Percentiles rank a stretch among this genome's conserved stretches.
phyloP scores from a whole-genome alignment of 64 coral and sea anemone species.

The Pocillopora verrucosa region DNA sequence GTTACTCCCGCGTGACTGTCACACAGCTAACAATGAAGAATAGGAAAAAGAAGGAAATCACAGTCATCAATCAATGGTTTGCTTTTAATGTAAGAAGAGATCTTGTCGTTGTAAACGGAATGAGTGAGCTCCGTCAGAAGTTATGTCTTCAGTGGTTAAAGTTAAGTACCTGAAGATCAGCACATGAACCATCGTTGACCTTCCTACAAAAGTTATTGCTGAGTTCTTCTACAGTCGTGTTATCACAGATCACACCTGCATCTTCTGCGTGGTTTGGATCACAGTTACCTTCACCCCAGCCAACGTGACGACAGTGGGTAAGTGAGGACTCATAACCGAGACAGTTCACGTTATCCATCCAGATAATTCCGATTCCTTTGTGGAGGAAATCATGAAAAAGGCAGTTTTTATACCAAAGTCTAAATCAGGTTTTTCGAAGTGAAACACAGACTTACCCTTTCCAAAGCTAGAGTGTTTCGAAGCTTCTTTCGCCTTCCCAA shows the following conservation, averaged over 20 bases:
- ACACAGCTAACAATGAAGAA: slow-evolving; percentile 7
- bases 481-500: slow-evolving; percentile 59
- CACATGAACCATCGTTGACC: slow-evolving; percentile 36
- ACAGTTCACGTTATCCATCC: slow-evolving; percentile 86
- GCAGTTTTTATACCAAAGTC: background rate
- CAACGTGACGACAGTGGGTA: slow-evolving; percentile 62
- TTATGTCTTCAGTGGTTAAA: background rate
- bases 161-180: slow-evolving; percentile 1
- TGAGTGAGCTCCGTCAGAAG: background rate
- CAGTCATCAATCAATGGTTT: background rate
- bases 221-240: slow-evolving; percentile 75
- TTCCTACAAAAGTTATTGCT: slow-evolving; percentile 83
- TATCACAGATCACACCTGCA: slow-evolving; percentile 84
- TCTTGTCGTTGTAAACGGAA: no score
- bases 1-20: slow-evolving; percentile 55
- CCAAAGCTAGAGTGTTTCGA: slow-evolving; percentile 38
- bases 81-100: background rate
- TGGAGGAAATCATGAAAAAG: background rate
- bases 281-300: slow-evolving; percentile 83
- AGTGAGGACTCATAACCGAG: slow-evolving; percentile 76
- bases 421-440: background rate
- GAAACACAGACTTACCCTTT: slow-evolving; percentile 36
- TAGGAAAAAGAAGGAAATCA: background rate
- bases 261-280: slow-evolving; percentile 54
- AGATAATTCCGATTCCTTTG: slow-evolving; percentile 67